Percentiles rank a stretch among this genome's conserved stretches.
Conservation (phyloP, 2,797 vertebrate species). For the Hephaestus fuliginosus region DNA sequence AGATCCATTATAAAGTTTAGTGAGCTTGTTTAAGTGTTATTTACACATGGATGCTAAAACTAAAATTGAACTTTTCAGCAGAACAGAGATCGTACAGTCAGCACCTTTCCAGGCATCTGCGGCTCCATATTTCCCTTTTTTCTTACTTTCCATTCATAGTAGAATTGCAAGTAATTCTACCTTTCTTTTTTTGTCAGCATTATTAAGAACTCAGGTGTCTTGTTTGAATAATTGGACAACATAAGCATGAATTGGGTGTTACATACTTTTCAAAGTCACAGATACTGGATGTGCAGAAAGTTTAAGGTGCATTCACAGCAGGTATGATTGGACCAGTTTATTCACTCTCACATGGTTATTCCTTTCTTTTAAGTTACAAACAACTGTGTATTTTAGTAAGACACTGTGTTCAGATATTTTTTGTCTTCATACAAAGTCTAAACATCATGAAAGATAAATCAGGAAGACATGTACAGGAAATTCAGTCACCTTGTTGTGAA, state of each 20-base stretch:
- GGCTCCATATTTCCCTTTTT: not conserved
- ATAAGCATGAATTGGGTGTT: too few relatives aligned
- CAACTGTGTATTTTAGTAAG: not conserved
- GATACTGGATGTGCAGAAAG: not conserved
- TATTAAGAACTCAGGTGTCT: too few relatives aligned
- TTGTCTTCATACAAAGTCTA: not conserved
- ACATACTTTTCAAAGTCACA: not conserved
- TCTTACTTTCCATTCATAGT: not conserved
- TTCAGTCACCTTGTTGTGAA: not conserved
- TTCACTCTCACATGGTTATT: constrained; percentile 1
- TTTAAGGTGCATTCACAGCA: not conserved
- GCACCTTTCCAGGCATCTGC: not conserved
- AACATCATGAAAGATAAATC: not conserved
- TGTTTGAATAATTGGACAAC: not conserved
- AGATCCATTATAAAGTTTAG: not conserved
- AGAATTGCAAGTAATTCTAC: not conserved
- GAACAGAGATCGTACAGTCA: not conserved
- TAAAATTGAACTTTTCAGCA: not conserved
- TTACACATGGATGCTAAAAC: not conserved
- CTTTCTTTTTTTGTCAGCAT: not conserved
- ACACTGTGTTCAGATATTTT: not conserved
- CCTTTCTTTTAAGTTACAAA: not conserved
- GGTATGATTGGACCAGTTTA: not conserved
- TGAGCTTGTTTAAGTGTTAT: not conserved
- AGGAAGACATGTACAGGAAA: not conserved